Evolutionary conservation across 2,888 invertebrate species (phyloP), one percentile per base, ranked within the genome.

Genomic region (Nasonovia ribisnigri): DNA sequence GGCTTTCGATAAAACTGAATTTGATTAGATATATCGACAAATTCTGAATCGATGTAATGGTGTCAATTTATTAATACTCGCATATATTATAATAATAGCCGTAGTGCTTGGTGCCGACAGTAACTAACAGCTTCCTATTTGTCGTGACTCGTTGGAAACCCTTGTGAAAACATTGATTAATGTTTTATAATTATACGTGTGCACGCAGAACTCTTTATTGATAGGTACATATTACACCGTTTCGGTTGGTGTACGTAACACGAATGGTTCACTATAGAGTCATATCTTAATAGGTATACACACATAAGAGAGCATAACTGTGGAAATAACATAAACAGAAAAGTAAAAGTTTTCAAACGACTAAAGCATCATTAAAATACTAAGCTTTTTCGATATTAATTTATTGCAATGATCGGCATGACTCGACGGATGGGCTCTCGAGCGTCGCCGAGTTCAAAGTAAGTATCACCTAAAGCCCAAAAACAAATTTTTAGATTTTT

Each of bases 41-140:
- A 8, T 36, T 77, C 8, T 77, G 20, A 36, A 77, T 36, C 36
- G 16, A 77, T 36, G 77, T 77, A 20, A 3, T 10, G 6, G 8
- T 36, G n/a, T n/a, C n/a, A 67, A 57, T 26, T n/a, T n/a, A n/a
- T n/a, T 26, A n/a, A 16, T 67, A 67, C 3, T 36, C 36, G 8
- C 36, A 36, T 77, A 36, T 42, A 77, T n/a, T n/a, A 67, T 67
- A 67, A 46, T 77, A 77, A 77, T 46, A 24, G 51, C 8, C 36
- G 54, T 16, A 5, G 60, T 77, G 77, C 20, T 13, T 43, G 60
- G 11, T 2, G 29, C 29, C 46, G 60, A 89, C 89, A 89, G 43
- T 89, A 89, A 89, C 89, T 60, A 89, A 89, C 60, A 89, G 89
- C 89, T n/a, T 60, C 89, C 60, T 42, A 88, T 88, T 54, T 42